Conservation (phyloP, 2,888 invertebrate species). For the Ichneumon xanthorius region DNA sequence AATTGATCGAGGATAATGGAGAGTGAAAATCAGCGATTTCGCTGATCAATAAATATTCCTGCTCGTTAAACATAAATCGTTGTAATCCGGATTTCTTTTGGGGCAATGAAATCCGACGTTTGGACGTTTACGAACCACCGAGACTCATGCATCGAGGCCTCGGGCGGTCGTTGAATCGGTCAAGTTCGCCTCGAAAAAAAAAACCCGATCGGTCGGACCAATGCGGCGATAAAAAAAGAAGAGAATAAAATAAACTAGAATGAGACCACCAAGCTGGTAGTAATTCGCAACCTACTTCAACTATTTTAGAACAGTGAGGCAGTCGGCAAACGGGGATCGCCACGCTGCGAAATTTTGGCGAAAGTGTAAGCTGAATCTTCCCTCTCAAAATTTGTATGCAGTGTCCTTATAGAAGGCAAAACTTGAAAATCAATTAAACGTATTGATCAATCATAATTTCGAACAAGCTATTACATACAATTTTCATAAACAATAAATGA, state of each 20-base stretch:
- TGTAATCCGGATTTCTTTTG: background rate
- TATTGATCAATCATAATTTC: background rate
- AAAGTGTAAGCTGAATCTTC: background rate
- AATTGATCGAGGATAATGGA: too few relatives aligned
- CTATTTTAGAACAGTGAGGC: background rate
- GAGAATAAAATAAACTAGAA: background rate
- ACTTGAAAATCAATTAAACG: background rate
- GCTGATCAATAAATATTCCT: too few relatives aligned
- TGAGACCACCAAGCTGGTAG: background rate
- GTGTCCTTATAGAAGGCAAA: background rate
- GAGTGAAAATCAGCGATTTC: too few relatives aligned
- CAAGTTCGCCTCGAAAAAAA: slow-evolving; percentile 2
- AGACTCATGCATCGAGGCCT: background rate
- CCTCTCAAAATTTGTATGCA: background rate
- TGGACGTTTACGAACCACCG: slow-evolving; percentile 4
- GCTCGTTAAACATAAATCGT: background rate
- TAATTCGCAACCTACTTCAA: background rate
- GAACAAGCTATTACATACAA: background rate
- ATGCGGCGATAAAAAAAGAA: background rate
- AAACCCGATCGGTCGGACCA: background rate
- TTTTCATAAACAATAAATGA: background rate
- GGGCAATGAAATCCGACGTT: background rate
- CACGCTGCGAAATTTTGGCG: background rate
- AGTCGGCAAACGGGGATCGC: background rate
- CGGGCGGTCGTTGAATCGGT: slow-evolving; percentile 8